Percentiles rank a stretch among this genome's conserved stretches.
Evolutionary conservation across 2,797 vertebrate species (phyloP).

Genomic region (Tapera naevia): DNA sequence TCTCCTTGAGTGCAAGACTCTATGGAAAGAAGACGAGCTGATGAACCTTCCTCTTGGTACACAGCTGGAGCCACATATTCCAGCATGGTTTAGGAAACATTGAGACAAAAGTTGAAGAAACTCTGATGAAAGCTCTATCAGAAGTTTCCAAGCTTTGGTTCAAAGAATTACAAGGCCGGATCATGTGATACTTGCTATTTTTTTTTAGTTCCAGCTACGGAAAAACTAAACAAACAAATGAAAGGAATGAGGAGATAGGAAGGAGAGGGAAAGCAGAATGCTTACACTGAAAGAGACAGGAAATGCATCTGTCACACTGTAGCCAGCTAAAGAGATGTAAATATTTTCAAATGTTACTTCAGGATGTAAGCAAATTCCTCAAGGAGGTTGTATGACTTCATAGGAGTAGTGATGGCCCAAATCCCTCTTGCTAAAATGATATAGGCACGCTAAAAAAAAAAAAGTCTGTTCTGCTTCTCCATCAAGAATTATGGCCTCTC

Average conservation of each 20-base stretch:
- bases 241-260: conserved; percentile 13
- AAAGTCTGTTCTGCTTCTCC: background rate
- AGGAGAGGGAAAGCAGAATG: conserved; percentile 15
- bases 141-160: background rate
- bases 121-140: background rate
- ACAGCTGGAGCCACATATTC: background rate
- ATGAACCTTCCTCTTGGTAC: background rate
- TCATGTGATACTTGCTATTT: background rate
- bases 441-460: background rate
- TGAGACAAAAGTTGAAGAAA: background rate
- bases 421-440: background rate
- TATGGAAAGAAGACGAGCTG: background rate
- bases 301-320: conserved; percentile 18
- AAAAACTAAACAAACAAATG: conserved; percentile 6
- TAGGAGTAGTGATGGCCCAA: background rate
- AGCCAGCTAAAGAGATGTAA: conserved; percentile 39
- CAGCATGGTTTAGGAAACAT: background rate
- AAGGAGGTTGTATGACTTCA: background rate
- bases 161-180: background rate
- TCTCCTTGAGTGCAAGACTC: background rate
- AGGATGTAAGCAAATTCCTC: conserved; percentile 46
- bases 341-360: conserved; percentile 48
- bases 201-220: conserved; percentile 14
- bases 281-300: conserved; percentile 36
- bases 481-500: background rate